Base-by-base conservation (phyloP, 2,113 vertebrate species). In the Mesembrinibis cayennensis region DNA sequence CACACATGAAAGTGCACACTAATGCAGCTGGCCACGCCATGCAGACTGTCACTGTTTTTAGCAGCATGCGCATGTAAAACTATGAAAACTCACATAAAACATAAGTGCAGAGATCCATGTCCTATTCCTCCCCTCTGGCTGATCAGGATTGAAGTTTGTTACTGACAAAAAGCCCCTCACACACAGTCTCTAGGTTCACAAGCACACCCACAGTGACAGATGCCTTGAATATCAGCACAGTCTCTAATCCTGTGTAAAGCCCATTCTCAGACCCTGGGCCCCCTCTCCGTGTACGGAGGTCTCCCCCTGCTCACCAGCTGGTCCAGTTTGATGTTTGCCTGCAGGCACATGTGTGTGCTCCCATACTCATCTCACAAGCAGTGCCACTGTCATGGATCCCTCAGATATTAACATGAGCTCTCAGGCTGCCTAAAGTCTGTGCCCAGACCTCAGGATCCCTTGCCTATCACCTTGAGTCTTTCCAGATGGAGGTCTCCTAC, bases 1-100 rank as follows among this genome's bases (percentile, higher is more conserved):
- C 27, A 12, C 3, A 7, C 8, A 4, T 11, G 9, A 20, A 42
- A 4, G 2, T 1, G 6, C 23, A 52, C 5, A 2, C 1, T 29
- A 26, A 23, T 13, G 44, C 58, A 59, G 18, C 49, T 3, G 3
- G 19, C 8, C 40, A 42, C 40, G 11, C 40, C 40, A 13, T 6
- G 10, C 55, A 66, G 36, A 26, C 23, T 77, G 20, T 4, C 53
- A 11, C 12, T 42, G 12, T 47, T 55, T 62, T 61, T 22, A 90
- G 23, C 13, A 66, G 32, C 14, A 9, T 1, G 2, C 1, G 2
- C 6, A 6, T 23, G 6, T 16, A 23, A 36, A 11, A 11, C 20
- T 5, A 16, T 29, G 32, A 73, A 67, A 79, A 53, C 20, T 69
- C 29, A 26, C 21, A 45, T 29, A 18, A 70, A 79, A 38, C 5